Evolutionary conservation across 2,113 vertebrate species (phyloP).

Genomic region (Odocoileus hemionus): DNA sequence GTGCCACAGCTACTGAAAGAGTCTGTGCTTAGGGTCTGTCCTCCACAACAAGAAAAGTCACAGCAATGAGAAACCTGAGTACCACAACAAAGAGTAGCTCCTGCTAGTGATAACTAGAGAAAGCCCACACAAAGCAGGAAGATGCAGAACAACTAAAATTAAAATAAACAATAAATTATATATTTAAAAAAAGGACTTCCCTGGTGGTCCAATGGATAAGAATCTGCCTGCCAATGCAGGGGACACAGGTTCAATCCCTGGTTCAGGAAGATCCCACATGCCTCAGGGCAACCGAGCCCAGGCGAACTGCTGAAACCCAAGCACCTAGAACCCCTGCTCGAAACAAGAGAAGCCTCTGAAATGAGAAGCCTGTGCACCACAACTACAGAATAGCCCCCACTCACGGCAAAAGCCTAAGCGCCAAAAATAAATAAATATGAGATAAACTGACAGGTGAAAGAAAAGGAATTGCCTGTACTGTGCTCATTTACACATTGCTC

Average conservation of each 20-base stretch:
- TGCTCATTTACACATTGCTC: background rate
- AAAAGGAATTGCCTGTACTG: background rate
- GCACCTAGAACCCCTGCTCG: too few relatives aligned
- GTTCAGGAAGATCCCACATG: background rate
- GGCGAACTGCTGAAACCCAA: background rate
- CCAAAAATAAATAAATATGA: background rate
- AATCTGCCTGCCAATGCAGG: background rate
- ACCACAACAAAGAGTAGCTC: background rate
- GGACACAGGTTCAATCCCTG: background rate
- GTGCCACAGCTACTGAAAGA: background rate
- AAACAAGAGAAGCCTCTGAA: background rate
- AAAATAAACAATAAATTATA: background rate
- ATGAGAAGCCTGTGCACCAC: background rate
- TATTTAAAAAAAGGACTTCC: background rate
- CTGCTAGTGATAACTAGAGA: background rate
- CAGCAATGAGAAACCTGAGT: background rate
- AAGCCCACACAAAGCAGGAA: background rate
- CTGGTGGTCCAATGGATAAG: background rate
- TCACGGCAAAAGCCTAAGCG: rapidly evolving
- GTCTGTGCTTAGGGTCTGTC: background rate
- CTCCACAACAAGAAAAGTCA: background rate
- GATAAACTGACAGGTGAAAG: background rate
- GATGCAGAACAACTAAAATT: background rate
- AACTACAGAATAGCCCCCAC: background rate
- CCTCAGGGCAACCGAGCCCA: background rate